A percentile compares a stretch with the other conserved stretches of the same genome.
These are phyloP conservation scores for Limenitis camilla DNA, from an alignment of 2,888 invertebrate species.

Conservation along the genomic window DNA sequence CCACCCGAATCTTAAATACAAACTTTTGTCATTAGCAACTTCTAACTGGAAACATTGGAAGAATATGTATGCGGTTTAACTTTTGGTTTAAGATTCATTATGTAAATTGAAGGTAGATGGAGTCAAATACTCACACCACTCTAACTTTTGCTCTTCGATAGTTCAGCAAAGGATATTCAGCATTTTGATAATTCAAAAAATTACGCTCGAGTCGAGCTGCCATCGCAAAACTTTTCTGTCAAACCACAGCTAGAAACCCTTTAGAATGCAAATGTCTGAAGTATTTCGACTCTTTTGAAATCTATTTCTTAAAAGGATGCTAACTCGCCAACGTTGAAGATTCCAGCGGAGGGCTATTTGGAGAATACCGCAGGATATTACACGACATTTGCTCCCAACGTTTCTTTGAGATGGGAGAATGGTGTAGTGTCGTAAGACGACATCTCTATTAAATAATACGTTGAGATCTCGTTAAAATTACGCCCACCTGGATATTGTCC, in stretches of 20 bases:
- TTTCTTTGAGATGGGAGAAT: neutral
- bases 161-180: slow-evolving; percentile 18
- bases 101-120: neutral
- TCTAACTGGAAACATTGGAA: neutral
- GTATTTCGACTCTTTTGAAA: slow-evolving; percentile 59
- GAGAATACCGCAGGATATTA: slow-evolving; percentile 31
- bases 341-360: slow-evolving; percentile 46
- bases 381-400: slow-evolving; percentile 1
- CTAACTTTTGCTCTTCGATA: slow-evolving; percentile 20
- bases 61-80: neutral
- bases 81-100: neutral
- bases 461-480: neutral
- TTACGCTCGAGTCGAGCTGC: slow-evolving; percentile 14
- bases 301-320: slow-evolving; percentile 55
- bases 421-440: neutral
- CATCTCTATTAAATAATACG: neutral
- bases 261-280: slow-evolving; percentile 62
- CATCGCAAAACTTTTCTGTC: slow-evolving; percentile 48
- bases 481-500: neutral
- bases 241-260: slow-evolving; percentile 44
- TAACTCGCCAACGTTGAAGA: slow-evolving; percentile 51
- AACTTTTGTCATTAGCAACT: slow-evolving; percentile 8
- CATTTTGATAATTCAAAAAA: slow-evolving; percentile 13
- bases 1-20: slow-evolving; percentile 2
- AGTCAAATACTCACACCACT: neutral